phyloP scores from a whole-genome alignment of 2,888 invertebrate genomes.

The Chymomyza procnemis region DNA sequence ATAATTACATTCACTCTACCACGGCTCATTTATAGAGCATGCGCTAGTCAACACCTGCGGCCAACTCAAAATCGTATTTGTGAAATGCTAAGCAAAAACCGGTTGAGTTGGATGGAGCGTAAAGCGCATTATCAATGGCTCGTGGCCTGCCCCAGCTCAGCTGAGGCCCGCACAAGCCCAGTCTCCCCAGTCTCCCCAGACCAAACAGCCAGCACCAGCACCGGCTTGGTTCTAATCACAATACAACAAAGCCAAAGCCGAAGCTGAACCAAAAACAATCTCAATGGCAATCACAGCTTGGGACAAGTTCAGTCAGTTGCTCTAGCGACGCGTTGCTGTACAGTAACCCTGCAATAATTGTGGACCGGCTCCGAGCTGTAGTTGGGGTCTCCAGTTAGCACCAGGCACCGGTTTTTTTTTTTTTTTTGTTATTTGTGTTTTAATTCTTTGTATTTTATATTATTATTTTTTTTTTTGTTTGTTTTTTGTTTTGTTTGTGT shows the following conservation, averaged over 20 bases:
- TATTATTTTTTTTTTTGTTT: neutral
- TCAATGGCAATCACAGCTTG: neutral
- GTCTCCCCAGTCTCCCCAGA: neutral
- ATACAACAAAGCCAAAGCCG: neutral
- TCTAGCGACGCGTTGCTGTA: slow-evolving; percentile 48
- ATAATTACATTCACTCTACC: no score
- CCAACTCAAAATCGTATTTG: neutral
- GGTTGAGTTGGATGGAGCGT: neutral
- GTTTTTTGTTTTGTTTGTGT: neutral
- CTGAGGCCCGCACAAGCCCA: neutral
- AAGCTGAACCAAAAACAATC: neutral
- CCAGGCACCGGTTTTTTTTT: neutral
- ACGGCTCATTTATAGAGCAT: neutral
- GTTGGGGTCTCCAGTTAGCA: neutral
- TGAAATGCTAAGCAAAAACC: neutral
- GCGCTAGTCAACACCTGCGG: neutral
- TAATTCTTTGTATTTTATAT: neutral
- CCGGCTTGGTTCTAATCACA: neutral
- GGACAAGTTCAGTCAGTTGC: slow-evolving; percentile 46
- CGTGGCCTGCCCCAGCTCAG: neutral
- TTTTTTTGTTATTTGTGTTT: neutral
- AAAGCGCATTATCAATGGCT: neutral
- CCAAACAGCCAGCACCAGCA: neutral
- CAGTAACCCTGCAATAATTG: slow-evolving; percentile 24
- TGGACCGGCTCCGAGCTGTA: slow-evolving; percentile 3